Evolutionary conservation across 2,888 invertebrate genomes (phyloP), one percentile per base, ranked within the genome.

Genomic region (Erynnis tages): DNA sequence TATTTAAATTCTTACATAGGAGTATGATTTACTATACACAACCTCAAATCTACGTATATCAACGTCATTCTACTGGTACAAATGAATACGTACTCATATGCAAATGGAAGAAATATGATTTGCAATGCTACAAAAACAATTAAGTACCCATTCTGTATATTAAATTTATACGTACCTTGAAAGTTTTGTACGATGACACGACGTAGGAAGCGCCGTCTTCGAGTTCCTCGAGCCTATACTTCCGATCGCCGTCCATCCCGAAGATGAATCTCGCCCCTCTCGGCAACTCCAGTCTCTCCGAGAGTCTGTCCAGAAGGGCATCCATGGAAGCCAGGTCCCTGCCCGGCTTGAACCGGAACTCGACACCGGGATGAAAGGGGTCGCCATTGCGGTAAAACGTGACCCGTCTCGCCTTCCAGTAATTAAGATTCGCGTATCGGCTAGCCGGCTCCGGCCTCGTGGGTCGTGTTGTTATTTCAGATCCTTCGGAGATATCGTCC

Each of bases 321-420:
- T 97, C 97, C 86, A 98, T 83, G 8, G 94, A 95, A 32, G 94
- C 94, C 67, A 98, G 94, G 71, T 97, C 97, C 55, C 96, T 91
- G 1, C 97, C 97, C 0, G 97, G 96, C 59, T 96, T 95, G 73
- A 98, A 96, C 29, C 92, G 87, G 59, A 95, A 94, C 79, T 96
- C 97, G 27, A 97, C 93, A 0, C 97, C 97, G 10, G 96, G 96
- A 73, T 95, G 97, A 74, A 96, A 96, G 0, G 96, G 95, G 75
- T 98, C 97, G 2, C 98, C 98, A 91, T 98, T 98, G 75, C 96
- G 93, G 86, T 95, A 98, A 82, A 98, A 97, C 1, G 95, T 94
- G 53, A 97, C 95, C 45, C 96, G 90, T 54, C 96, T 90, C 0
- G 96, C 96, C 68, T 95, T 93, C 96, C 96, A 97, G 74, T 95